phyloP scores from a whole-genome alignment of 2,888 invertebrate species.

The Amblyjoppa proteus region DNA sequence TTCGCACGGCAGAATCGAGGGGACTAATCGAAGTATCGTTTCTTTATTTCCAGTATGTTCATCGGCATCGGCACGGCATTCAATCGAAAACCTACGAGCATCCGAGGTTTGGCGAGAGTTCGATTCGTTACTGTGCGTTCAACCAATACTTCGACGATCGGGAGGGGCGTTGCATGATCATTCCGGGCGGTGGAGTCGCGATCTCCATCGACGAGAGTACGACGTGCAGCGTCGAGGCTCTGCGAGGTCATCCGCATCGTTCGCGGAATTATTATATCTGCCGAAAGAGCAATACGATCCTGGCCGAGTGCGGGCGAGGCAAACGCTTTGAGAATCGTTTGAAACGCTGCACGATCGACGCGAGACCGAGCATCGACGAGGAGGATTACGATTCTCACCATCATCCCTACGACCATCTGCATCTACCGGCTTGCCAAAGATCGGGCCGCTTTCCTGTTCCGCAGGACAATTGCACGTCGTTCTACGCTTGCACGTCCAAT shows the following conservation, averaged over 20 bases:
- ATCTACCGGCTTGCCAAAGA: conserved; percentile 75
- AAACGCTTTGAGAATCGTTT: conserved; percentile 77
- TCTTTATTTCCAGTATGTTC: conserved; percentile 1
- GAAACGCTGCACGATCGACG: conserved; percentile 70
- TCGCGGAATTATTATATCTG: conserved; percentile 85
- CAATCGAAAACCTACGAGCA: conserved; percentile 10
- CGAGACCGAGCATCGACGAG: neutral
- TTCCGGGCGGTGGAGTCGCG: conserved; percentile 84
- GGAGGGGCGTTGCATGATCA: conserved; percentile 77
- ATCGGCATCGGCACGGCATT: neutral
- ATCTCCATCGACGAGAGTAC: conserved; percentile 51
- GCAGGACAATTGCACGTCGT: conserved; percentile 83
- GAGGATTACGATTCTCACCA: conserved; percentile 60
- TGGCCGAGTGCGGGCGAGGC: conserved; percentile 79
- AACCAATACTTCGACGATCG: conserved; percentile 81
- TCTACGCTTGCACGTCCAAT: conserved; percentile 83
- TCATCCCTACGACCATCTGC: conserved; percentile 71
- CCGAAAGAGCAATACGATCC: conserved; percentile 82
- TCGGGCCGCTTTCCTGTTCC: conserved; percentile 83
- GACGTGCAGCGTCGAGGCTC: conserved; percentile 74
- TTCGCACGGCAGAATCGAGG: neutral
- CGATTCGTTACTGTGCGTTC: conserved; percentile 55
- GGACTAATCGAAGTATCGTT: neutral
- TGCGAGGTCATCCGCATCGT: conserved; percentile 83
- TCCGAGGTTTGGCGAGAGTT: conserved; percentile 17